These are phyloP conservation scores for human DNA, from an alignment of 2,113 vertebrate species.

Conservation along the genomic window DNA sequence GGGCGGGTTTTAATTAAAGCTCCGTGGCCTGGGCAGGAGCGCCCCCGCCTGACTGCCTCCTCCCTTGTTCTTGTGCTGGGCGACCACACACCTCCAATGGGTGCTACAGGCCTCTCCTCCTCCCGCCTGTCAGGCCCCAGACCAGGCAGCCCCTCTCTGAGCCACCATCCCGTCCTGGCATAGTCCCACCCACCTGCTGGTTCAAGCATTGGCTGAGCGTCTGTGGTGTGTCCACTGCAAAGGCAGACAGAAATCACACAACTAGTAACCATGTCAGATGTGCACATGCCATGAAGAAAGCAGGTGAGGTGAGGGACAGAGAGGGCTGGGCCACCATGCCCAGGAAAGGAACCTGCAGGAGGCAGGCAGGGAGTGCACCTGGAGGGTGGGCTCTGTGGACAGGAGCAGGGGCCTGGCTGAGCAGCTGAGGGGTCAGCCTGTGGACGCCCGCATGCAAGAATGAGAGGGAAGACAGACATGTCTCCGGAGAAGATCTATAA, in stretches of 20 bases:
- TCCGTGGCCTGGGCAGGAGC: constrained; percentile 49
- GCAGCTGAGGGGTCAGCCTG: background rate
- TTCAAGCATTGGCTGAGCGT: background rate
- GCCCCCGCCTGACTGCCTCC: constrained; percentile 52
- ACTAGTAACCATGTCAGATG: background rate
- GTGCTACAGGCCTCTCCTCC: background rate
- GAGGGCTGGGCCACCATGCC: background rate
- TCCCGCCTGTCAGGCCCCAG: background rate
- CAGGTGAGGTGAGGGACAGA: background rate
- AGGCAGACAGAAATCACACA: background rate
- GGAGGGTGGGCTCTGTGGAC: too few species aligned
- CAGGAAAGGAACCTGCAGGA: background rate
- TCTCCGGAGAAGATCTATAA: background rate
- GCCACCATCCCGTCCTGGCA: background rate
- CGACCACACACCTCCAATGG: background rate
- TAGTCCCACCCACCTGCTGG: background rate
- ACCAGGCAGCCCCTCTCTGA: background rate
- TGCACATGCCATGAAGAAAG: background rate
- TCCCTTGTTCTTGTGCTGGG: background rate
- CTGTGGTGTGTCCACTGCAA: background rate
- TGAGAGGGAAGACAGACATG: background rate
- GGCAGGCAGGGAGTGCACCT: background rate
- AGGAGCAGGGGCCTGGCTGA: background rate
- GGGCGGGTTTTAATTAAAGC: constrained; percentile 52
- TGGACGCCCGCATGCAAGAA: background rate